Conservation (phyloP, 2,113 vertebrate species). For the Seriola dumerili region DNA sequence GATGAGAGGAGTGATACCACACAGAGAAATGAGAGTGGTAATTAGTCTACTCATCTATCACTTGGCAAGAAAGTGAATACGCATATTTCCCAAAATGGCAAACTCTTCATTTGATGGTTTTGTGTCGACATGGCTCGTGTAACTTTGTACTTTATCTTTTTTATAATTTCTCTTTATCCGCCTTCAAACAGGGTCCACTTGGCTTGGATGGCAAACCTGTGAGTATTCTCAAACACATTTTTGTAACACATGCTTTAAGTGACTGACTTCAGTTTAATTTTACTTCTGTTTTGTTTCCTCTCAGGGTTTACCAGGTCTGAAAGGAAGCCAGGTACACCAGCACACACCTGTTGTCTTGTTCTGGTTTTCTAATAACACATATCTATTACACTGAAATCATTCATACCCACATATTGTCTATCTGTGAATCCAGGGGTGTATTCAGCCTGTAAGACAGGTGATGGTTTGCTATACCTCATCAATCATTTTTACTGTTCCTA, state of each 20-base stretch:
- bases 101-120: neutral
- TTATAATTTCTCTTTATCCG: slow-evolving; percentile 28
- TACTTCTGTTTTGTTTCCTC: slow-evolving; percentile 23
- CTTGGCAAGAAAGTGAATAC: neutral
- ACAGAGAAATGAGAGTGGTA: neutral
- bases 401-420: neutral
- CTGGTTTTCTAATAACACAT: slow-evolving; percentile 6
- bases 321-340: slow-evolving; percentile 84
- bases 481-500: slow-evolving; percentile 58
- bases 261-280: slow-evolving; percentile 22
- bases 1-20: slow-evolving; percentile 4
- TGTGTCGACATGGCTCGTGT: neutral
- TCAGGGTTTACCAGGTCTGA: slow-evolving; percentile 83
- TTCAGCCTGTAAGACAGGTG: slow-evolving; percentile 46
- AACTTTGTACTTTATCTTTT: slow-evolving; percentile 10
- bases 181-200: slow-evolving; percentile 89
- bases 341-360: slow-evolving; percentile 29
- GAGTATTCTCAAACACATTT: slow-evolving; percentile 79
- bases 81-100: neutral
- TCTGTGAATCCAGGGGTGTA: slow-evolving; percentile 29
- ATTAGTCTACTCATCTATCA: neutral
- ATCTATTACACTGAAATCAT: slow-evolving; percentile 25
- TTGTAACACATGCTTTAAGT: slow-evolving; percentile 2
- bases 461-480: slow-evolving; percentile 36
- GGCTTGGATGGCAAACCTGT: slow-evolving; percentile 97